Evolutionary conservation across 2,113 vertebrate species (phyloP).

Genomic region (Odocoileus hemionus): DNA sequence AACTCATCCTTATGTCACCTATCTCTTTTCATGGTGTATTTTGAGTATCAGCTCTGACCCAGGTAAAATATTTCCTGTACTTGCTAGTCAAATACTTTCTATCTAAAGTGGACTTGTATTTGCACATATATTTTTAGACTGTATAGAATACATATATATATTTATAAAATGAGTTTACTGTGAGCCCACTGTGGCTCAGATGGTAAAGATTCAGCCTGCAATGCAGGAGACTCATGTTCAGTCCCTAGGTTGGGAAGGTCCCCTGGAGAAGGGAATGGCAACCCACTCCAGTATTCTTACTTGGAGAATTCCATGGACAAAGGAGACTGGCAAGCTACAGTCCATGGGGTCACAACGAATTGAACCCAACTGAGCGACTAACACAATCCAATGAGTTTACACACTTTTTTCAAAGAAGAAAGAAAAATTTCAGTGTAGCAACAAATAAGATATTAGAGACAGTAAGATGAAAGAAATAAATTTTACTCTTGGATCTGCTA

Average conservation of each 20-base stretch:
- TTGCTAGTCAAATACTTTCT: neutral
- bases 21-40: neutral
- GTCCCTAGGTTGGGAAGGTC: neutral
- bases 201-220: neutral
- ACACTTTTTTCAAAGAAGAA: neutral
- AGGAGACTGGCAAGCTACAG: neutral
- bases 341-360: neutral
- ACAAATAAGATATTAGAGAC: neutral
- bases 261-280: neutral
- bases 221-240: neutral
- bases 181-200: neutral
- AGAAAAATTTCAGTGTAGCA: neutral
- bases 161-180: neutral
- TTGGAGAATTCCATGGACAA: neutral
- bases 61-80: neutral
- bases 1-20: neutral
- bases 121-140: neutral
- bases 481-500: neutral
- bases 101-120: neutral
- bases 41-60: neutral
- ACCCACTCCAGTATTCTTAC: neutral
- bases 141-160: neutral
- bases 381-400: neutral
- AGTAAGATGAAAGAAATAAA: neutral
- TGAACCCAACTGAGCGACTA: neutral